A percentile compares a stretch with the other conserved stretches of the same genome.
These are phyloP conservation scores for Strix occidentalis DNA, from an alignment of 2,797 vertebrate genomes.

Conservation along the genomic window DNA sequence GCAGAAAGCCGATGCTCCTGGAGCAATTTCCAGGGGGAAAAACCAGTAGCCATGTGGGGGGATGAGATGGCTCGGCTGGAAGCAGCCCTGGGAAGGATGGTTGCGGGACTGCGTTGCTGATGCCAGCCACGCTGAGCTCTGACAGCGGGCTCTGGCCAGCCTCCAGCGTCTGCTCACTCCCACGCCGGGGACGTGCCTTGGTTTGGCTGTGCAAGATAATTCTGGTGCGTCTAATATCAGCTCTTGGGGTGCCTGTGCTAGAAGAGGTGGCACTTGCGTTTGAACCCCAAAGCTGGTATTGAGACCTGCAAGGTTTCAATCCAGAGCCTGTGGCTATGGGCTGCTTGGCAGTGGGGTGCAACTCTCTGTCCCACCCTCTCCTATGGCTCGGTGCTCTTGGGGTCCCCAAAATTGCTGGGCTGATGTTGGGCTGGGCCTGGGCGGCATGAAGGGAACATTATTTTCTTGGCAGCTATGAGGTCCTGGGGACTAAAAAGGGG, in stretches of 20 bases:
- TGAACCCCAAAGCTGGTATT: not conserved
- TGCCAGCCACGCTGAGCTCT: not conserved
- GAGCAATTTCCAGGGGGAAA: not conserved
- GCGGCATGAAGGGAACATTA: not conserved
- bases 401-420: not conserved
- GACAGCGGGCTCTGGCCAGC: not conserved
- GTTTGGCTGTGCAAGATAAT: not conserved
- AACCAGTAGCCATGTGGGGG: rapidly evolving
- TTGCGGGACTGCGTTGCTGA: not conserved
- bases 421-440: not conserved
- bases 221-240: not conserved
- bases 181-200: rapidly evolving
- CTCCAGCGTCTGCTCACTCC: rapidly evolving
- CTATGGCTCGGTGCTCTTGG: rapidly evolving
- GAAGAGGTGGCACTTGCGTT: not conserved
- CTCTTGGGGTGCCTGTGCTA: not conserved
- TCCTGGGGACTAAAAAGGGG: not conserved
- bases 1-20: not conserved
- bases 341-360: not conserved
- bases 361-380: too few relatives aligned
- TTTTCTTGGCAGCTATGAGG: not conserved
- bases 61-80: not conserved
- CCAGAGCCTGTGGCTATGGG: not conserved
- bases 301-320: not conserved
- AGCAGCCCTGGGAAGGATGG: not conserved